Evolutionary conservation across 2,888 invertebrate genomes (phyloP).

Genomic region (Anaspis maculata): DNA sequence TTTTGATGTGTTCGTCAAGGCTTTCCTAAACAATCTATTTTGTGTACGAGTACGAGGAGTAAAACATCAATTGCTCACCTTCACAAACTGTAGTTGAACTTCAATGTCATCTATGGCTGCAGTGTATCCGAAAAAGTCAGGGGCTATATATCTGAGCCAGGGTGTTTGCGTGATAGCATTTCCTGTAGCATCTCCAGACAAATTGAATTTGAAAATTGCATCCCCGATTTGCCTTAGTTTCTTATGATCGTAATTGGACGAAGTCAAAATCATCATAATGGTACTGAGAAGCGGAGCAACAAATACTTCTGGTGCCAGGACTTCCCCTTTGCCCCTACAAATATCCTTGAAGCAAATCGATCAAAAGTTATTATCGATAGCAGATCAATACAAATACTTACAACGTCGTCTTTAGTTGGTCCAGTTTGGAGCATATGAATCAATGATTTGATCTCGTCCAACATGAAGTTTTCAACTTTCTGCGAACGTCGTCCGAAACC

Average conservation of each 20-base stretch:
- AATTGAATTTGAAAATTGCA: conserved; percentile 48
- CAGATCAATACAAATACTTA: too few species aligned
- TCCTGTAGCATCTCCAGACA: conserved; percentile 51
- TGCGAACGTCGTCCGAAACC: conserved; percentile 58
- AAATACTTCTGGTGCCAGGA: conserved; percentile 47
- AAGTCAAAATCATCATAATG: conserved; percentile 47
- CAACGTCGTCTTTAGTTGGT: conserved; percentile 32
- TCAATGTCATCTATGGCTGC: conserved; percentile 44
- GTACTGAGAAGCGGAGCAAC: conserved; percentile 49
- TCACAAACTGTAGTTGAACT: too few species aligned
- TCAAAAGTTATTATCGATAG: too few species aligned
- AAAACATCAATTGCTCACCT: too few species aligned
- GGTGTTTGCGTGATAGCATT: conserved; percentile 50
- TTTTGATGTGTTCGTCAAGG: conserved; percentile 28
- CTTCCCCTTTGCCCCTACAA: conserved; percentile 19
- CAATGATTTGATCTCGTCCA: conserved; percentile 43
- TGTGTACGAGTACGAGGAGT: too few species aligned
- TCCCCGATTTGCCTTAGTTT: conserved; percentile 41
- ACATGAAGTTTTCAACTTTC: conserved; percentile 45
- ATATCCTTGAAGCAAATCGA: too few species aligned
- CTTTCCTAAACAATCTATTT: conserved; percentile 13
- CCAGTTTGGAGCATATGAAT: conserved; percentile 44
- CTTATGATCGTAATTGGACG: conserved; percentile 47
- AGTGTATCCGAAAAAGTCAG: conserved; percentile 50
- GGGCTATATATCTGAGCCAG: conserved; percentile 53